A percentile compares a stretch with the other conserved stretches of the same genome.
These are phyloP conservation scores for Leistus spinibarbis DNA, from an alignment of 2,888 invertebrate species.

Conservation along the genomic window DNA sequence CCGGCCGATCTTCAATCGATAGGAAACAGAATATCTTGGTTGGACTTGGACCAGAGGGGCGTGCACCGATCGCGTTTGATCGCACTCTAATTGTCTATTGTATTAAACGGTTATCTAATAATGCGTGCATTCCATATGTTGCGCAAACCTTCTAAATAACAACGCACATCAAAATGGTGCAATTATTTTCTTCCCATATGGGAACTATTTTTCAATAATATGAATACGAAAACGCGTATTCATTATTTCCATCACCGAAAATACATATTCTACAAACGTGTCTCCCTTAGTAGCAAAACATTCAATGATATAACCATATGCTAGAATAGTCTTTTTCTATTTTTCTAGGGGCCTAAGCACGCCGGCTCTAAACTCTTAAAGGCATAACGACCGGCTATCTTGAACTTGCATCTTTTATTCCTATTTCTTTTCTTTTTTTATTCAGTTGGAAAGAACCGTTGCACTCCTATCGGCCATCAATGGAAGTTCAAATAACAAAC, in stretches of 20 bases:
- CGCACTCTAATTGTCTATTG: neutral
- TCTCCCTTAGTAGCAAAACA: neutral
- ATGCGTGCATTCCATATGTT: neutral
- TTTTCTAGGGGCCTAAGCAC: neutral
- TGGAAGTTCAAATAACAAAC: slow-evolving; percentile 40
- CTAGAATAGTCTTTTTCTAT: no score
- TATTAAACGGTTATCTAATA: neutral
- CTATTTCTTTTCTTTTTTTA: neutral
- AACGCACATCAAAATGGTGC: neutral
- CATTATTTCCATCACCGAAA: no score
- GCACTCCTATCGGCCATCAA: slow-evolving; percentile 39
- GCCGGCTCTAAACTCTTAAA: slow-evolving; percentile 4
- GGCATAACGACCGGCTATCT: slow-evolving; percentile 38
- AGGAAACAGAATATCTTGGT: neutral
- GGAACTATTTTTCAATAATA: no score
- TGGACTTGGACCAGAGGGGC: neutral
- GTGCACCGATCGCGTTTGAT: neutral
- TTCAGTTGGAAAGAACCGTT: slow-evolving; percentile 33
- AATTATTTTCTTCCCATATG: no score
- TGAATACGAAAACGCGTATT: no score
- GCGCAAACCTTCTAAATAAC: neutral
- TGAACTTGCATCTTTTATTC: slow-evolving; percentile 32
- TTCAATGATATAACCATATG: neutral
- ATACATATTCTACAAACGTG: no score
- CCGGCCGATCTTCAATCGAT: neutral